Conservation (phyloP, 2,113 vertebrate species). For the Phalacrocorax carbo region DNA sequence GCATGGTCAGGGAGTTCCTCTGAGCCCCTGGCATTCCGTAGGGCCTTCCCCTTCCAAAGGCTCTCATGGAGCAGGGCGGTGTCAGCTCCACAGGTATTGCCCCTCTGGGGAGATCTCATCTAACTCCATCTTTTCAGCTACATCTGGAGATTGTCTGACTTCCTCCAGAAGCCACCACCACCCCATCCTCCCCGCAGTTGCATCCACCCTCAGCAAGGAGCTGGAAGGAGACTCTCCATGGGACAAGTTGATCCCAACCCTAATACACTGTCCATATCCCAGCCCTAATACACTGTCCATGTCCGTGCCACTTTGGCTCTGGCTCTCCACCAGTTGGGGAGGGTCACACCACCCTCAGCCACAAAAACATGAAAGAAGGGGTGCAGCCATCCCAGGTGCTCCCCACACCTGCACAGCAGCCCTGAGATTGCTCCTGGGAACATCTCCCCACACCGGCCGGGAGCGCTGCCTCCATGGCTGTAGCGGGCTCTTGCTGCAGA, state of each 20-base stretch:
- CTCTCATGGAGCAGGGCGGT: background rate
- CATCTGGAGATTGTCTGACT: background rate
- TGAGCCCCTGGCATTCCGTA: rapidly evolving
- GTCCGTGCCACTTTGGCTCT: background rate
- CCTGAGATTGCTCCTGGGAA: background rate
- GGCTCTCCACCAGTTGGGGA: rapidly evolving
- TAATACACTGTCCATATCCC: background rate
- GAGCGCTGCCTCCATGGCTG: rapidly evolving
- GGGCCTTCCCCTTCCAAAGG: background rate
- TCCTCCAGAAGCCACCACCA: background rate
- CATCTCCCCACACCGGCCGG: rapidly evolving
- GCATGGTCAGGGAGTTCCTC: background rate
- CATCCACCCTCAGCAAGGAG: background rate
- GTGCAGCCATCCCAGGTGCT: background rate
- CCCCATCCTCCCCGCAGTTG: background rate
- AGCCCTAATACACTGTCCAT: background rate
- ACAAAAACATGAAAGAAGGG: background rate
- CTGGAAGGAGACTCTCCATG: background rate
- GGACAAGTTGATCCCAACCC: background rate
- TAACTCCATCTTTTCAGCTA: background rate
- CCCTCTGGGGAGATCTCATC: background rate
- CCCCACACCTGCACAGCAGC: background rate
- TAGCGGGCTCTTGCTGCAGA: background rate
- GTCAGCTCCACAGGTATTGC: background rate
- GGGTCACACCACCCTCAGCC: background rate